These are phyloP conservation scores for Thera obeliscata DNA, from an alignment of 2,888 invertebrate species.

Conservation along the genomic window DNA sequence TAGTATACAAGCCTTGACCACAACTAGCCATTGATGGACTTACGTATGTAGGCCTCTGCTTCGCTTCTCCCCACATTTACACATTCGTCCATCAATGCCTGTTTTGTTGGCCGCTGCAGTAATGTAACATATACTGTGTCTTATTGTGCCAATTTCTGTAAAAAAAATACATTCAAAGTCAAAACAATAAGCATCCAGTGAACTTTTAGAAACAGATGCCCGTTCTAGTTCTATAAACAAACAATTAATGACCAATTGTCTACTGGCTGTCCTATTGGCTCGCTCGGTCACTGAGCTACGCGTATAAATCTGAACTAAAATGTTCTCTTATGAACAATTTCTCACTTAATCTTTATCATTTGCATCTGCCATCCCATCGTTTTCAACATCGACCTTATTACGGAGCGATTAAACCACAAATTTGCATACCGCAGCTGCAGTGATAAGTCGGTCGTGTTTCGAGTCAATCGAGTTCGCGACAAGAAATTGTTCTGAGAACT, in stretches of 20 bases:
- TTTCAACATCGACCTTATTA: slow-evolving; percentile 54
- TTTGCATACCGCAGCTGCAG: slow-evolving; percentile 51
- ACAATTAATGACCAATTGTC: slow-evolving; percentile 77
- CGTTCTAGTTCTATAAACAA: slow-evolving; percentile 69
- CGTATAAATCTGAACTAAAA: slow-evolving; percentile 80
- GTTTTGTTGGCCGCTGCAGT: not conserved
- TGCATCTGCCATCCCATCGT: slow-evolving; percentile 47
- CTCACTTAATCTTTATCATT: slow-evolving; percentile 67
- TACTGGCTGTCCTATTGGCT: slow-evolving; percentile 53
- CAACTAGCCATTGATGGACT: no score
- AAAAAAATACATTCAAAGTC: not conserved
- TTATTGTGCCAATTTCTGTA: not conserved
- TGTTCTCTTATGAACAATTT: slow-evolving; percentile 65
- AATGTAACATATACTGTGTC: not conserved
- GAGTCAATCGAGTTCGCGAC: slow-evolving; percentile 63
- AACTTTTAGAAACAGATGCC: slow-evolving; percentile 61
- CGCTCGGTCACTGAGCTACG: slow-evolving; percentile 55
- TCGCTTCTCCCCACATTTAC: no score
- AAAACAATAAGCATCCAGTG: slow-evolving; percentile 38
- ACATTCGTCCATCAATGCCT: no score
- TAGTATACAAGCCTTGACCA: no score
- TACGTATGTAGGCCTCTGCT: no score
- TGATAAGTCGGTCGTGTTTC: slow-evolving; percentile 51
- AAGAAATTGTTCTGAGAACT: slow-evolving; percentile 71
- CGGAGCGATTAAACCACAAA: slow-evolving; percentile 48